Evolutionary conservation across 2,888 invertebrate genomes (phyloP).

Genomic region (Epiblema foenella): DNA sequence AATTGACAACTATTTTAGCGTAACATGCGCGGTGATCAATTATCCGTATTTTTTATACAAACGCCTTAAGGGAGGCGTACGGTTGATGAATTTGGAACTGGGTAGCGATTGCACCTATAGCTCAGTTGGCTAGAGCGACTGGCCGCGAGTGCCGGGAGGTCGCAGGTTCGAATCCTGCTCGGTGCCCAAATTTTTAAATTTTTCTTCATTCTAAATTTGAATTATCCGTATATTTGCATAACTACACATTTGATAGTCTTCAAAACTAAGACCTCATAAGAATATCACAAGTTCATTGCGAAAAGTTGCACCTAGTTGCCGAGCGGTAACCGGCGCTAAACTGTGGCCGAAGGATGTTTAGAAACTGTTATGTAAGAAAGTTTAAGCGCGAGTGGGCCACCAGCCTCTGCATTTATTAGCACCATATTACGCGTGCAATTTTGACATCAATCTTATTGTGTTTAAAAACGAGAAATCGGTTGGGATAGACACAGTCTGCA

Average conservation of each 20-base stretch:
- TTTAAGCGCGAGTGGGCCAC: constrained; percentile 60
- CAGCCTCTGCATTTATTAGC: constrained; percentile 70
- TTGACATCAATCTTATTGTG: constrained; percentile 68
- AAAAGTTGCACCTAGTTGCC: constrained; percentile 33
- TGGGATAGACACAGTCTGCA: constrained; percentile 60
- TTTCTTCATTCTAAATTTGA: too few species aligned
- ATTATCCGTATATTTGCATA: too few species aligned
- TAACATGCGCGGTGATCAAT: too few species aligned
- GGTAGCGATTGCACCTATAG: too few species aligned
- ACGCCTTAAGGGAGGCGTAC: too few species aligned
- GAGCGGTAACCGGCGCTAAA: constrained; percentile 31
- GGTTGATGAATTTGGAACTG: too few species aligned
- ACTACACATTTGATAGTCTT: background rate
- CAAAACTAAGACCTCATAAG: background rate
- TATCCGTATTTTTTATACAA: background rate
- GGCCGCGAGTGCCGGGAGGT: too few species aligned
- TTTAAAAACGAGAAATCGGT: constrained; percentile 61
- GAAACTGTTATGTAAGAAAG: constrained; percentile 41
- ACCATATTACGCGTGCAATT: constrained; percentile 67
- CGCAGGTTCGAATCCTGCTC: too few species aligned
- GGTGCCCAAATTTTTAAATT: too few species aligned
- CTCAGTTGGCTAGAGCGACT: too few species aligned
- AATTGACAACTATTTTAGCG: too few species aligned
- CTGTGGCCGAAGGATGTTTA: constrained; percentile 32
- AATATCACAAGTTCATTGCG: constrained; percentile 29